Base-by-base conservation (phyloP, 1,140 invertebrate genomes). In the Drosophila kurseongensis region DNA sequence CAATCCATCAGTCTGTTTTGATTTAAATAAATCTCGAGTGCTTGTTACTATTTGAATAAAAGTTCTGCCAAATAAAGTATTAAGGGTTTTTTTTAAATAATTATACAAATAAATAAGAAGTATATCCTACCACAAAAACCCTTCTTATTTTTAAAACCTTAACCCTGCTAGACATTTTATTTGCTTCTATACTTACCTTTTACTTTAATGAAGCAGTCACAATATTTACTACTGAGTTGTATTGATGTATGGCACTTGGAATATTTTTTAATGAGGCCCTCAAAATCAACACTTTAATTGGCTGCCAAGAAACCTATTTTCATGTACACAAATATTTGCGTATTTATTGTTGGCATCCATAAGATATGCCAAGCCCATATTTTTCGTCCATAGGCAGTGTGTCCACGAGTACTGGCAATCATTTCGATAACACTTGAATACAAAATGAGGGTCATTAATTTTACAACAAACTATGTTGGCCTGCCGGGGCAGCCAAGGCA, bases 401-500 rank as follows among this genome's bases (percentile, higher is more conserved):
- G 78, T 88, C 67, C 67, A 76, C 84, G 69, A 82, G 83, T 68
- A 86, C 60, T 75, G 74, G 80, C 84, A 89, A 89, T 88, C 84
- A 83, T 75, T 89, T 89, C 84, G 84, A 89, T 89, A 89, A 89
- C 84, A 89, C 84, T 89, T 89, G 84, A 89, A 89, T 89, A 89
- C 85, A 84, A 78, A 89, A 89, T 89, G 85, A 89, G 84, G 84
- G 84, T 89, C 84, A 89, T 89, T 89, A 89, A 89, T 89, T 89
- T 89, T 90, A 89, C 78, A 89, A 80, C 84, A 84, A 89, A 89
- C 83, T 80, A 66, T 74, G 82, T 69, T 74, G 63, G 68, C 72
- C 72, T 45, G 63, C 54, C 54, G 16, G 44, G 48, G 48, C 48
- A 32, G 45, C 10, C 16, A 36, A 44, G 69, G 74, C 71, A 78